A percentile compares a stretch with the other conserved stretches of the same genome.
phyloP scores from a whole-genome alignment of 2,113 vertebrate genomes.

The Coryphaenoides rupestris region DNA sequence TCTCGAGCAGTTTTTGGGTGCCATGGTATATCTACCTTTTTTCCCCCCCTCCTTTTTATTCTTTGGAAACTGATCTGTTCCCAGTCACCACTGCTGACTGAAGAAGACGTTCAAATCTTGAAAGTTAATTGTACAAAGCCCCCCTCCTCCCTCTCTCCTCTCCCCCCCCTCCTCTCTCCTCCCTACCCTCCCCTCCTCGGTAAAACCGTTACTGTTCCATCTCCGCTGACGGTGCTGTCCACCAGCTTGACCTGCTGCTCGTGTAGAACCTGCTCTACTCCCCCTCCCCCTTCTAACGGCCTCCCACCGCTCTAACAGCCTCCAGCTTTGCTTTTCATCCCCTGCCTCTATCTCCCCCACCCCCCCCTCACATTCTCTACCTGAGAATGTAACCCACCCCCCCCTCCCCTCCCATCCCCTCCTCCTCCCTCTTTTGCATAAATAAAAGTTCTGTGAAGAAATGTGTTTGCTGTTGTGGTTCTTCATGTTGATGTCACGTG shows the following conservation, averaged over 20 bases:
- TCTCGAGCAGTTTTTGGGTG: slow-evolving; percentile 76
- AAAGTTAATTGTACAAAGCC: slow-evolving; percentile 46
- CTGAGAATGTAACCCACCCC: slow-evolving; percentile 65
- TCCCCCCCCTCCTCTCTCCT: too few species aligned
- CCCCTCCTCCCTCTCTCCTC: slow-evolving; percentile 15
- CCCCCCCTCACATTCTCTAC: slow-evolving; percentile 50
- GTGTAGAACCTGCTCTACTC: slow-evolving; percentile 66
- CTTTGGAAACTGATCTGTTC: slow-evolving; percentile 71
- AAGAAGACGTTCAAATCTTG: slow-evolving; percentile 52
- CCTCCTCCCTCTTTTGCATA: slow-evolving; percentile 61
- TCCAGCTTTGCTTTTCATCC: too few species aligned
- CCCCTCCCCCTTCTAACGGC: slow-evolving; percentile 47
- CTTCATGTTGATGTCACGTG: too few species aligned
- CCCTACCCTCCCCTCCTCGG: too few species aligned
- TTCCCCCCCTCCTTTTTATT: slow-evolving; percentile 50
- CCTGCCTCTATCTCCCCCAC: slow-evolving; percentile 28
- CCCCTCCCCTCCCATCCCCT: slow-evolving; percentile 49
- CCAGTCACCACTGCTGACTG: slow-evolving; percentile 62
- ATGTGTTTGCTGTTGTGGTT: neutral
- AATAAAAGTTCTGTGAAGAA: slow-evolving; percentile 73
- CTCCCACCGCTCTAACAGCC: too few species aligned
- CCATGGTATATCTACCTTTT: slow-evolving; percentile 77
- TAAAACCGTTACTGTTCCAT: too few species aligned
- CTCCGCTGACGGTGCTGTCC: too few species aligned
- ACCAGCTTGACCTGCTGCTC: slow-evolving; percentile 62